Conservation (phyloP, 2,888 invertebrate species). For the Phyllotreta striolata region DNA sequence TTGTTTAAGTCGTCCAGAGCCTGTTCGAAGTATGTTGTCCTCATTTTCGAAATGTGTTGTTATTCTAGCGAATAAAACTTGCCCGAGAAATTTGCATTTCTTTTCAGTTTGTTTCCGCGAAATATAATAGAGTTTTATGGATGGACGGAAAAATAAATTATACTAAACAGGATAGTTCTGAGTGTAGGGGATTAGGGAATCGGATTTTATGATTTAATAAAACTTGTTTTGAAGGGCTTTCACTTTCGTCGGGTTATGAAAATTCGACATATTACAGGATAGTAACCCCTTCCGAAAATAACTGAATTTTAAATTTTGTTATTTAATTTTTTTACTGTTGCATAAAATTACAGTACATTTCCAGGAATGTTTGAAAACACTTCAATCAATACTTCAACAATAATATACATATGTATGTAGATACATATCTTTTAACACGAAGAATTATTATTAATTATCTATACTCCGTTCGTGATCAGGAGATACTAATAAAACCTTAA, state of each 20-base stretch:
- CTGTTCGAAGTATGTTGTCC: slow-evolving; percentile 20
- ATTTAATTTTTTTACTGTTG: too few relatives aligned
- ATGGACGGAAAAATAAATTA: slow-evolving; percentile 22
- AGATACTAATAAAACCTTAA: too few relatives aligned
- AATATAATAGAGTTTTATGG: slow-evolving; percentile 30
- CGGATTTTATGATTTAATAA: slow-evolving; percentile 12
- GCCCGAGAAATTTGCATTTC: slow-evolving; percentile 21
- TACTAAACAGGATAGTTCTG: slow-evolving; percentile 9
- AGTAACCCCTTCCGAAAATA: too few relatives aligned
- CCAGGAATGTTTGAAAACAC: too few relatives aligned
- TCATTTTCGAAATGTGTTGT: slow-evolving; percentile 25
- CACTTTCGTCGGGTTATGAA: neutral
- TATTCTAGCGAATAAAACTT: slow-evolving; percentile 17
- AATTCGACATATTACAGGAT: too few relatives aligned
- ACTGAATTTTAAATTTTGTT: too few relatives aligned
- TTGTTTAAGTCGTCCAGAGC: slow-evolving; percentile 18
- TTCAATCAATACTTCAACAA: too few relatives aligned
- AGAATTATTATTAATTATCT: too few relatives aligned
- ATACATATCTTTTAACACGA: too few relatives aligned
- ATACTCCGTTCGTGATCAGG: too few relatives aligned
- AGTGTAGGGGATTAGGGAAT: slow-evolving; percentile 11
- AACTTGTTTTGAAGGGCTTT: slow-evolving; percentile 21
- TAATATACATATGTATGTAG: too few relatives aligned
- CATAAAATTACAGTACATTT: too few relatives aligned
- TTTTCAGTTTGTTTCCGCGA: slow-evolving; percentile 21